phyloP scores from a whole-genome alignment of 1,140 invertebrate species.

The Uloborus diversus region DNA sequence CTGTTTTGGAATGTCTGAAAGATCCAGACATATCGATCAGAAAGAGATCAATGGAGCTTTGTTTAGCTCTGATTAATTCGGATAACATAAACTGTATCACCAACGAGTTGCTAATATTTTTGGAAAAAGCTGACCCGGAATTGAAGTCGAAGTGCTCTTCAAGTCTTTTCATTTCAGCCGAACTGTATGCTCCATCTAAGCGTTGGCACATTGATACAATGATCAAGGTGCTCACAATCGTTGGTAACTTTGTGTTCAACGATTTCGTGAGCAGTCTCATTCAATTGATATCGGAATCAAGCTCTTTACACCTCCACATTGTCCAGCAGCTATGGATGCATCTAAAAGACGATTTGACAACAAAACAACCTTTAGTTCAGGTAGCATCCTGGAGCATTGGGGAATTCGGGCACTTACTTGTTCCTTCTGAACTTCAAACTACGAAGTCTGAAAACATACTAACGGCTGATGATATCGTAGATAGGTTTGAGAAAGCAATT shows the following conservation, averaged over 20 bases:
- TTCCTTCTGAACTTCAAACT: constrained; percentile 63
- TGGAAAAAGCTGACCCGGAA: constrained; percentile 94
- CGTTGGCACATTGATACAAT: constrained; percentile 98
- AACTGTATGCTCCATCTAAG: constrained; percentile 90
- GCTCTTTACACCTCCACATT: constrained; percentile 83
- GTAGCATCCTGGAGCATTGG: constrained; percentile 97
- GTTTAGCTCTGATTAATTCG: constrained; percentile 94
- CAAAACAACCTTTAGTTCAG: constrained; percentile 77
- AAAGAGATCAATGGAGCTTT: constrained; percentile 90
- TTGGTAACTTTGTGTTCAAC: constrained; percentile 95
- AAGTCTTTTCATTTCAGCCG: constrained; percentile 93
- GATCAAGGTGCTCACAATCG: constrained; percentile 90
- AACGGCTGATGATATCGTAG: constrained; percentile 84
- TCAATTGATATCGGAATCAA: constrained; percentile 82
- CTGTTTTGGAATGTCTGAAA: constrained; percentile 96
- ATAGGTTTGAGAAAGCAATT: constrained; percentile 88
- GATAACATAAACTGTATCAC: constrained; percentile 94
- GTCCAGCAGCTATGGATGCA: constrained; percentile 86
- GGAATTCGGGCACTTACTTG: constrained; percentile 93
- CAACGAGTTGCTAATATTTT: constrained; percentile 91
- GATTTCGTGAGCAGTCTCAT: constrained; percentile 96
- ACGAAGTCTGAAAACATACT: constrained; percentile 63
- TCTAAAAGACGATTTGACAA: constrained; percentile 74
- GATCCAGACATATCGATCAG: constrained; percentile 70
- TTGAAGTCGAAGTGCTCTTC: constrained; percentile 98